Base-by-base conservation (phyloP, 1,140 invertebrate species). In the Tetramorium alpestre region DNA sequence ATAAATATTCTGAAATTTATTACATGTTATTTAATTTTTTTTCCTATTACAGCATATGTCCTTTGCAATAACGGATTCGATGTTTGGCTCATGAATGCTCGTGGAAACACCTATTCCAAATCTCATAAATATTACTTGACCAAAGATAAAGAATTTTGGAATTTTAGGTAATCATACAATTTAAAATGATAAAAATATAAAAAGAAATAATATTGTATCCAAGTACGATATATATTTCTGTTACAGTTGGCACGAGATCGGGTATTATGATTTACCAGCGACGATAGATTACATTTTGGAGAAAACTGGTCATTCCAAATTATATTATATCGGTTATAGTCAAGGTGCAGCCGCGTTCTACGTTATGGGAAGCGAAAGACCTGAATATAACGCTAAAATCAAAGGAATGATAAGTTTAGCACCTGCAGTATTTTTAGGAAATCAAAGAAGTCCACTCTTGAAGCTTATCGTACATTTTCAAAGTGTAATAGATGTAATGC, bases 11-110 rank as follows among this genome's bases (percentile, higher is more conserved):
- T 65, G 25, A 11, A 69, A 33, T 38, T 22, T 38, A n/a, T 67
- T 69, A 69, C 18, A 7, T 5, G 13, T 44, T 33, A 33, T 54
- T 11, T 69, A 69, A 67, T 49, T 93, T 98, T 56, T 93, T 98
- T 96, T 96, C 94, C 98, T 96, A 96, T 96, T 93, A 10, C 82
- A 96, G 96, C 95, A 16, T 97, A 96, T 88, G 70, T 95, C 58
- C 93, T 97, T 10, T 96, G 96, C 4, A 96, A 98, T 87, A 94
- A 95, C 58, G 97, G 97, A 33, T 98, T 96, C 81, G 97, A 98
- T 87, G 97, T 98, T 10, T 98, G 97, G 97, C 93, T 98, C 89
- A 96, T 96, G n/a, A 98, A 98, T 93, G 96, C 96, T 7, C 95
- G 97, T 56, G 97, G 97, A 10, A 98, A 97, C 91, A 96, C 95